These are phyloP conservation scores for Urocitellus parryii DNA, from an alignment of 2,113 vertebrate genomes.

Conservation along the genomic window DNA sequence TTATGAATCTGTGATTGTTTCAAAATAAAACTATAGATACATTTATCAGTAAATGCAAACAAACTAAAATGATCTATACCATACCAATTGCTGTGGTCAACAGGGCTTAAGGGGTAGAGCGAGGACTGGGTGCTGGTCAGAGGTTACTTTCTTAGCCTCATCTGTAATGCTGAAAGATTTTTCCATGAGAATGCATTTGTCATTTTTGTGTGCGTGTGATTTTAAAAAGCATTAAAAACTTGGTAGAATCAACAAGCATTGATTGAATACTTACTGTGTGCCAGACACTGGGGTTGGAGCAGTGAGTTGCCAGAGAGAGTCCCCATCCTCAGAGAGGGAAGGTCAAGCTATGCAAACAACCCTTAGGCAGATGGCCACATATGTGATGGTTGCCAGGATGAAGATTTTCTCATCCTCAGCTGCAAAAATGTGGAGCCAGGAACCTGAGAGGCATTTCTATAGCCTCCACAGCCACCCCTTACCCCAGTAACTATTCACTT, in stretches of 20 bases:
- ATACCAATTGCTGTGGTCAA: background rate
- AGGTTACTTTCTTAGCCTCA: background rate
- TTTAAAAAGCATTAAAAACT: slow-evolving; percentile 61
- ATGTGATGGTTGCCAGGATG: background rate
- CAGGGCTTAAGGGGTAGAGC: background rate
- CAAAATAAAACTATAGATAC: background rate
- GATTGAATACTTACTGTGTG: slow-evolving; percentile 16
- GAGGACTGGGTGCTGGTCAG: background rate
- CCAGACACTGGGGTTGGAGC: background rate
- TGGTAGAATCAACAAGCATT: slow-evolving; percentile 51
- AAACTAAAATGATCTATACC: background rate
- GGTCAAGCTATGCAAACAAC: slow-evolving; percentile 9
- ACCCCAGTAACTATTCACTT: background rate
- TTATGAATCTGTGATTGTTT: background rate
- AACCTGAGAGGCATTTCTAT: background rate
- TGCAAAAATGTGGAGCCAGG: background rate
- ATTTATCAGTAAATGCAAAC: background rate
- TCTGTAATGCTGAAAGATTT: slow-evolving; percentile 43
- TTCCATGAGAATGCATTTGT: slow-evolving; percentile 43
- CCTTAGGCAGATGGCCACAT: slow-evolving; percentile 3
- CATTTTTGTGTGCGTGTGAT: slow-evolving; percentile 39
- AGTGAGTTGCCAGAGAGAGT: background rate
- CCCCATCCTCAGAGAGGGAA: background rate
- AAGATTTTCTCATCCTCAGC: background rate
- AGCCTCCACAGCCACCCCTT: background rate